Percentiles rank a stretch among this genome's conserved stretches.
These are phyloP conservation scores for Ptiloglossa arizonensis DNA, from an alignment of 1,140 invertebrate species.

Conservation along the genomic window DNA sequence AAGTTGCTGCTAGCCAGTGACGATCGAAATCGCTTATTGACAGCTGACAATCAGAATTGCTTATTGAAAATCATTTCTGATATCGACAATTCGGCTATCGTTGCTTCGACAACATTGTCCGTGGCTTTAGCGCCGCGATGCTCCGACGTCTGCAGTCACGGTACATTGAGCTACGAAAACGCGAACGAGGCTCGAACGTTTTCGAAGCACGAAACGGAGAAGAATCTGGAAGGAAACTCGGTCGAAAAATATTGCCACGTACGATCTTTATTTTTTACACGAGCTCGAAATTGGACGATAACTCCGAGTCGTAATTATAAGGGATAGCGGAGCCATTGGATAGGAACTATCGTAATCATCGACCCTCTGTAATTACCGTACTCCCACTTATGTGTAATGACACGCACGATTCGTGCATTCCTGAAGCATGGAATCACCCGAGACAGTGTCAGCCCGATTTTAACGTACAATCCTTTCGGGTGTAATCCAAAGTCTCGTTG, in stretches of 20 bases:
- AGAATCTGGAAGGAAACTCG: too few species aligned
- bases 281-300: constrained; percentile 17
- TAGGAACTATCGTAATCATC: not conserved
- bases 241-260: too few species aligned
- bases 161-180: not conserved
- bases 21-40: constrained; percentile 24
- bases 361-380: constrained; percentile 8
- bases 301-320: constrained; percentile 16
- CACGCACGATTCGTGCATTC: constrained; percentile 36
- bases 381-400: constrained; percentile 28
- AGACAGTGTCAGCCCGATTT: not conserved
- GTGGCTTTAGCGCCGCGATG: too few species aligned
- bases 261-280: too few species aligned
- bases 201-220: too few species aligned
- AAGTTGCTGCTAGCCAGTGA: not conserved
- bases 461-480: not conserved
- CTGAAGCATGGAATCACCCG: constrained; percentile 27
- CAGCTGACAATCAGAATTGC: not conserved
- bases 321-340: not conserved
- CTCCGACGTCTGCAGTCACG: too few species aligned
- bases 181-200: not conserved
- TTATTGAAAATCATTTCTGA: constrained; percentile 19
- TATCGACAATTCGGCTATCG: constrained; percentile 10
- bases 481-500: too few species aligned
- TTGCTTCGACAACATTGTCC: not conserved